Evolutionary conservation across 2,888 invertebrate genomes (phyloP), one percentile per base, ranked within the genome.

Genomic region (Eudasyphora cyanicolor): DNA sequence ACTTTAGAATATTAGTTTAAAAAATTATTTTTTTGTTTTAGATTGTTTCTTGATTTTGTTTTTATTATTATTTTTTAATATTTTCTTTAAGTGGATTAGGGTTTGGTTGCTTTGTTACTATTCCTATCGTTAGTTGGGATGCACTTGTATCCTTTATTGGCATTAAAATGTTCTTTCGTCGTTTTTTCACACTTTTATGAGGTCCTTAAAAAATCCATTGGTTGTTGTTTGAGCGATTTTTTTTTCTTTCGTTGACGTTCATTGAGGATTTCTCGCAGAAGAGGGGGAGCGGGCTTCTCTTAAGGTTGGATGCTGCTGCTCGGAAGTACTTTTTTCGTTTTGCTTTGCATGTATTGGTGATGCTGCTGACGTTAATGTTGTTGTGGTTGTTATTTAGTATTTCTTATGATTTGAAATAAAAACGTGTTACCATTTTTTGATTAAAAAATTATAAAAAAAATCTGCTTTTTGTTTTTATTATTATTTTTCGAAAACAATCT

Each of bases 81-180:
- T 32, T 29, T 60, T 60, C 29, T 8, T 5, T 57, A 3, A 8
- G 60, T n/a, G 60, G 60, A 60, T 60, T n/a, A n/a, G n/a, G n/a
- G 57, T 57, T 57, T 12, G 8, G 17, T 45, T 51, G 45, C n/a
- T n/a, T 45, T 45, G 45, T n/a, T 45, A 45, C 12, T 45, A 12
- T 57, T 24, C 57, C n/a, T n/a, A n/a, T n/a, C n/a, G n/a, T n/a
- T n/a, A n/a, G 27, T 57, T 57, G 19, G 24, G 57, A 81, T 84
- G 81, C 84, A 84, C 78, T 81, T 81, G 79, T 84, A 84, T 84
- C 84, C 84, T 84, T 80, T 84, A 84, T 81, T 81, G 81, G 81
- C 84, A 84, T 84, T 78, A 84, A 84, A 84, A 78, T 84, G 78
- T 81, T 84, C 78, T 76, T 84, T 64, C 78, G 78, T 75, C 29